phyloP scores from a whole-genome alignment of 92 coral and sea anemone genomes.

The Epizoanthus illoricatus region DNA sequence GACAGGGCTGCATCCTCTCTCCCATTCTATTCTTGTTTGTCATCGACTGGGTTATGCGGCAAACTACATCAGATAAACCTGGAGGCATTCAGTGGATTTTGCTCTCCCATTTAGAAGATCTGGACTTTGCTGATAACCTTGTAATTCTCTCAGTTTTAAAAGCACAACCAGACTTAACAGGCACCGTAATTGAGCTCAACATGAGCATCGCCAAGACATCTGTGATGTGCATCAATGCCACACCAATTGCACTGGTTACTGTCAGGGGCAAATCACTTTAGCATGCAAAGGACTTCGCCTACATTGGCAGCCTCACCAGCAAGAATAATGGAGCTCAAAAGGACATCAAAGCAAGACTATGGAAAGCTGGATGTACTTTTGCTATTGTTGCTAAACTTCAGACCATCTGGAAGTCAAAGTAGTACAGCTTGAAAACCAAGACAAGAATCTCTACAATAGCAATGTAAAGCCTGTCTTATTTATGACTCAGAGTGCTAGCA shows the following conservation, averaged over 20 bases:
- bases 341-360: slow-evolving; percentile 35
- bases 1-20: slow-evolving; percentile 42
- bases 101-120: slow-evolving; percentile 22
- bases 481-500: not conserved
- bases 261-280: not conserved
- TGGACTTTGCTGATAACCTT: slow-evolving; percentile 12
- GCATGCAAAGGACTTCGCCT: slow-evolving; percentile 2
- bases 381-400: slow-evolving; percentile 2
- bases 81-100: slow-evolving; percentile 23
- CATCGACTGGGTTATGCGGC: slow-evolving; percentile 9
- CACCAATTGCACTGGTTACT: not conserved
- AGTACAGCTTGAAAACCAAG: slow-evolving; percentile 43
- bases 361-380: slow-evolving; percentile 20
- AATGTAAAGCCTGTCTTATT: not conserved
- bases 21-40: slow-evolving; percentile 26
- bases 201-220: slow-evolving; percentile 2
- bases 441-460: slow-evolving; percentile 19
- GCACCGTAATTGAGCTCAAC: slow-evolving; percentile 7
- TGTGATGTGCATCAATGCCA: slow-evolving; percentile 1
- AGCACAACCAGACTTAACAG: slow-evolving; percentile 3
- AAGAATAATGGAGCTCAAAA: slow-evolving; percentile 25
- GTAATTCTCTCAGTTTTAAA: not conserved
- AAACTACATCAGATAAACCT: slow-evolving; percentile 17
- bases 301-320: slow-evolving; percentile 35
- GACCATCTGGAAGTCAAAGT: slow-evolving; percentile 44